phyloP scores from a whole-genome alignment of 2,797 vertebrate species.

The Eurystomus glaucurus region DNA sequence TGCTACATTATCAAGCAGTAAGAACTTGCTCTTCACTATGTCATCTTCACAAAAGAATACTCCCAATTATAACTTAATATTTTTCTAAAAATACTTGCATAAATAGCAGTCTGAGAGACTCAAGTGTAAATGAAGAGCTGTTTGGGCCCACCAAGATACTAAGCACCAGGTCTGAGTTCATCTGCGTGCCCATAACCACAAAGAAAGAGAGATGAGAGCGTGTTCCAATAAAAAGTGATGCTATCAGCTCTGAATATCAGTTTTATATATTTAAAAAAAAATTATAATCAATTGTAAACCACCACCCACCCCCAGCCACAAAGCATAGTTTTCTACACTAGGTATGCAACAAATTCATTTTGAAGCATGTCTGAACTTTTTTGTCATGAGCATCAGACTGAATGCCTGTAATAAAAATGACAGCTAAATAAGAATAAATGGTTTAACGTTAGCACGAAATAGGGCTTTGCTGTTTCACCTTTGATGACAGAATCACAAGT shows the following conservation, averaged over 20 bases:
- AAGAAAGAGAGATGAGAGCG: not conserved
- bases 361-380: constrained; percentile 75
- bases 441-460: constrained; percentile 64
- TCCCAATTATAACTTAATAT: not conserved
- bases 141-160: not conserved
- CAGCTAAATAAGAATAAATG: constrained; percentile 83
- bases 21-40: not conserved
- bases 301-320: constrained; percentile 55
- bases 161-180: not conserved
- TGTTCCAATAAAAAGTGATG: not conserved
- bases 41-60: not conserved
- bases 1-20: not conserved
- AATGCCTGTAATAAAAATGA: constrained; percentile 83
- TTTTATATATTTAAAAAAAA: constrained; percentile 23
- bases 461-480: constrained; percentile 75
- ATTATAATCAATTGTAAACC: constrained; percentile 38
- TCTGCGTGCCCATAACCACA: not conserved
- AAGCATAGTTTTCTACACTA: constrained; percentile 49
- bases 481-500: constrained; percentile 80
- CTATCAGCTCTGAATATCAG: constrained; percentile 18
- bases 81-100: not conserved
- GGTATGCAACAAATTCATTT: constrained; percentile 56
- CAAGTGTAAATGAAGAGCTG: not conserved
- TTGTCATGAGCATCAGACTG: constrained; percentile 71
- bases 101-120: not conserved